Evolutionary conservation across 1,140 invertebrate genomes (phyloP).

Genomic region (Rhopalosiphum padi): DNA sequence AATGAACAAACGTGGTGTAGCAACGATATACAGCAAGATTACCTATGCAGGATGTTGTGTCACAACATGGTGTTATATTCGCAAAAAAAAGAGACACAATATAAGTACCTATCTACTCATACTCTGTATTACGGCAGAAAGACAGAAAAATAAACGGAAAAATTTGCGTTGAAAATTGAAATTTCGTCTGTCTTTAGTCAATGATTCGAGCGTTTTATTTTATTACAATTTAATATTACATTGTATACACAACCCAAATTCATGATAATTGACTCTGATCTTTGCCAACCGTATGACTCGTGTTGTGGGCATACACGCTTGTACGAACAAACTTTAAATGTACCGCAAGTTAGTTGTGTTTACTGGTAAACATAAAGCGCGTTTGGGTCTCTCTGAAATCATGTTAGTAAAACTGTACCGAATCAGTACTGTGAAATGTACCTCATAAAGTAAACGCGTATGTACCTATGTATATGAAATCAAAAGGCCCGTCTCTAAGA

Average conservation of each 20-base stretch:
- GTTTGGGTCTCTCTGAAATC: not conserved
- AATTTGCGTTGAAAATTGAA: accelerated
- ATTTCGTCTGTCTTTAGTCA: not conserved
- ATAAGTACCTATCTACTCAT: too few species aligned
- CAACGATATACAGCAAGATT: not conserved
- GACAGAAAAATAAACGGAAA: not conserved
- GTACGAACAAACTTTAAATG: not conserved
- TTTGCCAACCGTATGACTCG: not conserved
- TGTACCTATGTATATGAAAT: not conserved
- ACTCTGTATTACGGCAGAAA: not conserved
- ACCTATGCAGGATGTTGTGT: not conserved
- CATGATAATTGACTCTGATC: not conserved
- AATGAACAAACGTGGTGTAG: not conserved
- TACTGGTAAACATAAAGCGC: not conserved
- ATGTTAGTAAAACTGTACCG: not conserved
- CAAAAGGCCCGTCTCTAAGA: not conserved
- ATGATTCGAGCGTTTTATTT: not conserved
- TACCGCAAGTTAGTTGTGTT: not conserved
- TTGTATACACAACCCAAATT: not conserved
- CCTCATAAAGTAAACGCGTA: not conserved
- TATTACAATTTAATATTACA: not conserved
- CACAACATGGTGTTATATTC: not conserved
- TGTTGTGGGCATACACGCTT: not conserved
- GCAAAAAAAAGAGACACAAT: not conserved
- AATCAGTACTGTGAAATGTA: not conserved